phyloP scores from a whole-genome alignment of 2,113 vertebrate species.

The Ailurus styani region DNA sequence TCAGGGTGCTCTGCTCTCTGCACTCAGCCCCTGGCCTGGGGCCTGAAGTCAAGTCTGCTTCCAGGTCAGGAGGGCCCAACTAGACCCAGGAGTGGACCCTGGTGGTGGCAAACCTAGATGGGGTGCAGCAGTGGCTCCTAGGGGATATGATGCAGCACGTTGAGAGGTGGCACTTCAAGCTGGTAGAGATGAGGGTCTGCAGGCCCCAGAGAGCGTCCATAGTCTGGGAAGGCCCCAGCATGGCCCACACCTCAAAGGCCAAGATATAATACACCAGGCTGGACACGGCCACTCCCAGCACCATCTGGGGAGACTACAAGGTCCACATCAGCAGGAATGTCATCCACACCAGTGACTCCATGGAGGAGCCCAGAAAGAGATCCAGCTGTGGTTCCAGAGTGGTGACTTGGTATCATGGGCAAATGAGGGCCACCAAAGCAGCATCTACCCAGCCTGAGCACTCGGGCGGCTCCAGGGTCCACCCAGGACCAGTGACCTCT shows the following conservation, averaged over 20 bases:
- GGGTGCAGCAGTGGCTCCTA: constrained; percentile 85
- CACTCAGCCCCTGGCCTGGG: neutral
- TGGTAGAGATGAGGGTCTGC: constrained; percentile 89
- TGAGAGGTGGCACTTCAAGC: constrained; percentile 86
- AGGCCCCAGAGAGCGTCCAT: constrained; percentile 84
- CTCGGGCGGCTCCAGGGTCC: rapidly evolving
- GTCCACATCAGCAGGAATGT: constrained; percentile 88
- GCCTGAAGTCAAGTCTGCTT: neutral
- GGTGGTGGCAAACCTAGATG: constrained; percentile 88
- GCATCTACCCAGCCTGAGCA: constrained; percentile 77
- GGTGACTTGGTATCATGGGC: constrained; percentile 85
- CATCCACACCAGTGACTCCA: constrained; percentile 87
- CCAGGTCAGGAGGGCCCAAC: neutral
- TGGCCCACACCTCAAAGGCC: constrained; percentile 79
- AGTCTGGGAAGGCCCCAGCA: constrained; percentile 89
- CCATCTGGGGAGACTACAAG: constrained; percentile 86
- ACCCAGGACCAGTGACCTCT: neutral
- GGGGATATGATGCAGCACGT: constrained; percentile 86
- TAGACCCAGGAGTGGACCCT: constrained; percentile 83
- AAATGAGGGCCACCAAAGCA: constrained; percentile 76
- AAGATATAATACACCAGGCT: constrained; percentile 86
- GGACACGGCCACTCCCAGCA: constrained; percentile 77
- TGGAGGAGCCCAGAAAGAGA: constrained; percentile 84
- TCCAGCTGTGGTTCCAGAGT: constrained; percentile 85
- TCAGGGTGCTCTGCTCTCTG: neutral